Percentiles rank a stretch among this genome's conserved stretches.
Conservation (phyloP, 2,113 vertebrate species). For the Rana temporaria region DNA sequence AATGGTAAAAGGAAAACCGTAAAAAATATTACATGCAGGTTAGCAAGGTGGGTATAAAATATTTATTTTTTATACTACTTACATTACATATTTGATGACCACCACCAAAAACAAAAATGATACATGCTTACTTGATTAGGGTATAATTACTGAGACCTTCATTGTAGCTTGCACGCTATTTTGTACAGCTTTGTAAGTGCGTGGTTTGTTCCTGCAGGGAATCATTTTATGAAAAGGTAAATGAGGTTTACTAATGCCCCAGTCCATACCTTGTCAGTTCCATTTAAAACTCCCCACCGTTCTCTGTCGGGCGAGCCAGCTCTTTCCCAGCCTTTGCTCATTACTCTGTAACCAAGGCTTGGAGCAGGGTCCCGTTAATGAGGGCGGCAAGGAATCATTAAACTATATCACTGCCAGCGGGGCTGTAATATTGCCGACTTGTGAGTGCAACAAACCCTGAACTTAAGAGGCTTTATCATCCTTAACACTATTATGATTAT, state of each 20-base stretch:
- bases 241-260: conserved; percentile 24
- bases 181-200: conserved; percentile 19
- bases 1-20: too few species aligned
- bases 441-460: conserved; percentile 32
- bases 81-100: too few species aligned
- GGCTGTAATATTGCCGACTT: conserved; percentile 12
- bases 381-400: conserved; percentile 37
- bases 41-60: too few species aligned
- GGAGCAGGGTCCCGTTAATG: conserved; percentile 16
- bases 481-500: conserved; percentile 27
- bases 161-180: not conserved
- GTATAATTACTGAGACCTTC: not conserved
- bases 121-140: conserved; percentile 5
- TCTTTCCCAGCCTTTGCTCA: conserved; percentile 6
- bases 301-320: conserved; percentile 3
- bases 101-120: too few species aligned
- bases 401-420: conserved; percentile 27
- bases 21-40: too few species aligned
- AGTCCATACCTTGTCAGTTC: conserved; percentile 38
- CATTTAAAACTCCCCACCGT: conserved; percentile 26
- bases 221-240: conserved; percentile 37
- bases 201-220: conserved; percentile 30
- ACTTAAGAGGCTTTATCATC: conserved; percentile 29
- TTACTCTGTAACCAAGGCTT: conserved; percentile 24
- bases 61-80: too few species aligned